Conservation (phyloP, 2,888 invertebrate genomes). For the Stomorhina lunata region DNA sequence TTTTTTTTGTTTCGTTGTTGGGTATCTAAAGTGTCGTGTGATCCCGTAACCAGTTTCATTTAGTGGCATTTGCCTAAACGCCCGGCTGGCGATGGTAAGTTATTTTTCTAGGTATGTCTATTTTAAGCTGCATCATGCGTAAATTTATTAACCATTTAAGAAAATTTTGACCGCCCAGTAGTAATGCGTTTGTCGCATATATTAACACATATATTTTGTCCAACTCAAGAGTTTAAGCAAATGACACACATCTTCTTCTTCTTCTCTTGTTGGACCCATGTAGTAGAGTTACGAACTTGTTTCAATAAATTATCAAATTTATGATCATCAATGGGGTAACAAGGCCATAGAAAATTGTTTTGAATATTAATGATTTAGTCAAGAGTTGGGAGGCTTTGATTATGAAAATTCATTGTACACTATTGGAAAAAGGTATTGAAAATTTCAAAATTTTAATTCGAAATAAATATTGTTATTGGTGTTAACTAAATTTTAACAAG, state of each 20-base stretch:
- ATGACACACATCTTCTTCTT: background rate
- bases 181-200: constrained; percentile 63
- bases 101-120: constrained; percentile 46
- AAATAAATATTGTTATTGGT: background rate
- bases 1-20: background rate
- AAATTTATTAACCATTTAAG: constrained; percentile 64
- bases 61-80: constrained; percentile 26
- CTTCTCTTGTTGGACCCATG: background rate
- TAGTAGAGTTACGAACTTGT: constrained; percentile 9
- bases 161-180: constrained; percentile 68
- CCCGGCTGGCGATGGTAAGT: background rate
- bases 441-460: too few species aligned
- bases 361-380: constrained; percentile 56
- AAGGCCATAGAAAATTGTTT: constrained; percentile 59
- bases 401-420: too few species aligned
- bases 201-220: constrained; percentile 66
- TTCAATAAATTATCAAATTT: constrained; percentile 52
- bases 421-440: too few species aligned
- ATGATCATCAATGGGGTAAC: constrained; percentile 56
- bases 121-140: constrained; percentile 55
- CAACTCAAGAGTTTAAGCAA: background rate
- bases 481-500: constrained; percentile 34
- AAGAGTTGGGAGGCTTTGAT: too few species aligned
- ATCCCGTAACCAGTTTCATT: constrained; percentile 43
- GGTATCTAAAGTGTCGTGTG: background rate